Evolutionary conservation across 2,797 vertebrate genomes (phyloP).

Genomic region (Smutsia temminckii): DNA sequence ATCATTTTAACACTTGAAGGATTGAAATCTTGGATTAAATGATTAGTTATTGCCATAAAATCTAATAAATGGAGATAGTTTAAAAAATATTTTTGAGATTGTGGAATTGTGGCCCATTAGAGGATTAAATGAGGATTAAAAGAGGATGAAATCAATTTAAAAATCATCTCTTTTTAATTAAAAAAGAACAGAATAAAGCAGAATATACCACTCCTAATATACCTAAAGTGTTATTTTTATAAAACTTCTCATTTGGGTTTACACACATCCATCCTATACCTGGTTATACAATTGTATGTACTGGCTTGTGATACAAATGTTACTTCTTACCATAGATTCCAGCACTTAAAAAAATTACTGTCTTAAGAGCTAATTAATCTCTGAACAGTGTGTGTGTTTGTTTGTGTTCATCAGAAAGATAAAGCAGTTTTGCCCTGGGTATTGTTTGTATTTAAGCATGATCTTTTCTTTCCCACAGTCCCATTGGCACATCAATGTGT

Average conservation of each 20-base stretch:
- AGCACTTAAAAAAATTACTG: neutral
- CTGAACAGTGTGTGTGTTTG: neutral
- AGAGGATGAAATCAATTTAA: neutral
- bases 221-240: neutral
- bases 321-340: neutral
- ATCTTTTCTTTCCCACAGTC: neutral
- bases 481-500: neutral
- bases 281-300: neutral
- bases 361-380: neutral
- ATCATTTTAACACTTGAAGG: neutral
- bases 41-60: neutral
- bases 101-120: neutral
- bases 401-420: neutral
- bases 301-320: neutral
- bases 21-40: neutral
- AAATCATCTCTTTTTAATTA: neutral
- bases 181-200: neutral
- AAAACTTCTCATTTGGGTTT: neutral
- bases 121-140: neutral
- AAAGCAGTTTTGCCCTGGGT: neutral
- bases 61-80: neutral
- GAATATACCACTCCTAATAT: neutral
- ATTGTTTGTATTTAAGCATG: neutral
- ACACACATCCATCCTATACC: neutral
- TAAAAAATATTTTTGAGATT: neutral